These are phyloP conservation scores for Troides aeacus DNA, from an alignment of 2,888 invertebrate genomes.

Conservation along the genomic window DNA sequence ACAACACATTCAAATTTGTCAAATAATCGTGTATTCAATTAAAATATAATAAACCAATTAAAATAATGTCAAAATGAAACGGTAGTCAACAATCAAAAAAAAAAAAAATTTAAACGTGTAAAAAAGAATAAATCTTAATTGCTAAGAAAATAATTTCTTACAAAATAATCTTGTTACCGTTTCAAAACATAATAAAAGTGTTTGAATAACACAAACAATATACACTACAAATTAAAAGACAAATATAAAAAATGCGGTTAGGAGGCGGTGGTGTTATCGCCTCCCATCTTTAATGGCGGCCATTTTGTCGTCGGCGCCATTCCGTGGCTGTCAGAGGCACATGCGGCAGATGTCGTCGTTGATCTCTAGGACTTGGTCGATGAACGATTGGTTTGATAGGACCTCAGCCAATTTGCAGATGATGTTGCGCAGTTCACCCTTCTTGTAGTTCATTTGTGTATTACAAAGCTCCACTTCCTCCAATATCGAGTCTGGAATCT, in stretches of 20 bases:
- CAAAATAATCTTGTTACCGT: slow-evolving; percentile 34
- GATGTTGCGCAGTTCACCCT: slow-evolving; percentile 81
- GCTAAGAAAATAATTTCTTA: slow-evolving; percentile 18
- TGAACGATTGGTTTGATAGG: slow-evolving; percentile 85
- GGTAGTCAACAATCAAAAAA: slow-evolving; percentile 27
- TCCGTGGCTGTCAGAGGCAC: slow-evolving; percentile 76
- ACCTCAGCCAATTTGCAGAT: slow-evolving; percentile 84
- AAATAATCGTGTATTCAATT: slow-evolving; percentile 38
- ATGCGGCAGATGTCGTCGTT: slow-evolving; percentile 89
- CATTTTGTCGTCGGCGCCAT: slow-evolving; percentile 44
- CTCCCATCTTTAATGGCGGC: slow-evolving; percentile 38
- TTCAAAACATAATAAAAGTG: slow-evolving; percentile 25
- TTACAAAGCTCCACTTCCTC: slow-evolving; percentile 85
- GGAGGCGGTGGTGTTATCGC: slow-evolving; percentile 21
- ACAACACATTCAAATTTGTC: slow-evolving; percentile 33
- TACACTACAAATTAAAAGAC: slow-evolving; percentile 42
- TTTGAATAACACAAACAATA: slow-evolving; percentile 30
- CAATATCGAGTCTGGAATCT: slow-evolving; percentile 82
- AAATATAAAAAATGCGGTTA: slow-evolving; percentile 32
- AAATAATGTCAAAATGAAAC: slow-evolving; percentile 35
- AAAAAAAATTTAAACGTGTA: slow-evolving; percentile 14
- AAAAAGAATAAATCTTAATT: slow-evolving; percentile 34
- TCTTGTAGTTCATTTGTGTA: slow-evolving; percentile 85
- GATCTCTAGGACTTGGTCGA: slow-evolving; percentile 87
- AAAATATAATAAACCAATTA: slow-evolving; percentile 25